phyloP scores from a whole-genome alignment of 2,888 invertebrate genomes.

The Diadegma fenestrale region DNA sequence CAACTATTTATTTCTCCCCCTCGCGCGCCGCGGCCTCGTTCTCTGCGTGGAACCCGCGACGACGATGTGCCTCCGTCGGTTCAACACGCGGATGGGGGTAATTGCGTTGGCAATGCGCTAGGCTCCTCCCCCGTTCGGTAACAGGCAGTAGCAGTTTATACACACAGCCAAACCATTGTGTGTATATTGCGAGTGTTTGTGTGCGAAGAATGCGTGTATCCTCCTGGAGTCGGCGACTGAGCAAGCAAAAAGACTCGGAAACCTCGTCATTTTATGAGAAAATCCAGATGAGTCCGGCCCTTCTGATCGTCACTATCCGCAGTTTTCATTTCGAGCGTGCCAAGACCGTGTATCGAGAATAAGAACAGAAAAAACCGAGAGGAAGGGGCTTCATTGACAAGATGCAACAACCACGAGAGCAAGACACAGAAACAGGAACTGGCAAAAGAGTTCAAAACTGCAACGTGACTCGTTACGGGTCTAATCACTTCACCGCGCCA shows the following conservation, averaged over 20 bases:
- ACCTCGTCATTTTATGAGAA: not conserved
- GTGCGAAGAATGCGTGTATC: not conserved
- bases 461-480: not conserved
- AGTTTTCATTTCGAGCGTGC: not conserved
- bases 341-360: not conserved
- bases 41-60: conserved; percentile 53
- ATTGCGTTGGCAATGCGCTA: conserved; percentile 76
- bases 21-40: conserved; percentile 30
- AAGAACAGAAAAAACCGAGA: not conserved
- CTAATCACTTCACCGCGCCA: conserved; percentile 67
- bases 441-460: not conserved
- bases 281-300: not conserved
- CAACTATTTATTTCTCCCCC: conserved; percentile 1
- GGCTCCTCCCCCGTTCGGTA: conserved; percentile 73
- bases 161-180: not conserved
- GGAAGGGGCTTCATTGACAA: not conserved
- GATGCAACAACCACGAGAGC: not conserved
- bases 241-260: conserved; percentile 2
- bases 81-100: conserved; percentile 72
- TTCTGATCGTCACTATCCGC: not conserved
- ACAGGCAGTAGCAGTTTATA: conserved; percentile 55
- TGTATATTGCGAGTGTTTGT: not conserved
- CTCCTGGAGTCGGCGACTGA: not conserved
- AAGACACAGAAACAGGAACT: conserved; percentile 12
- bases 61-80: conserved; percentile 64